Evolutionary conservation across 1,140 invertebrate species (phyloP).

Genomic region (Drosophila parvula): DNA sequence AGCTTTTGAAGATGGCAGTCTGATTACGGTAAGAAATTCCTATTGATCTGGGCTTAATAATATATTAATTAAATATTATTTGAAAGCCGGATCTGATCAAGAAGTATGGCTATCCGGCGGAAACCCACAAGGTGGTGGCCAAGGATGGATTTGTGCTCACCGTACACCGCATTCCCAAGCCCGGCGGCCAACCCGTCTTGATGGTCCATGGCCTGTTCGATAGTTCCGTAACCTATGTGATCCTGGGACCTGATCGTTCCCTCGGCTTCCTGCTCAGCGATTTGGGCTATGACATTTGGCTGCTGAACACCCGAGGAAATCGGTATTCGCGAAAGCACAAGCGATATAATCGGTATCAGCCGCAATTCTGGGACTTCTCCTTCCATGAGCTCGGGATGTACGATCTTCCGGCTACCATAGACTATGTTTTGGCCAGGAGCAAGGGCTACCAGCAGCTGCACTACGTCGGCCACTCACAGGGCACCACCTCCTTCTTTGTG

Average conservation of each 20-base stretch:
- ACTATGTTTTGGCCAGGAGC: conserved; percentile 87
- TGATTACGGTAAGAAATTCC: conserved; percentile 17
- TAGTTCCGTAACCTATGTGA: conserved; percentile 86
- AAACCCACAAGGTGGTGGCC: conserved; percentile 85
- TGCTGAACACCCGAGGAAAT: conserved; percentile 89
- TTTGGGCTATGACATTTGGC: conserved; percentile 89
- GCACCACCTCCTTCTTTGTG: conserved; percentile 86
- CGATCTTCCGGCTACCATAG: conserved; percentile 89
- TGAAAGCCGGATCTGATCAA: conserved; percentile 78
- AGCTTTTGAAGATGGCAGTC: conserved; percentile 31
- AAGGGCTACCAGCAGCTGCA: conserved; percentile 60
- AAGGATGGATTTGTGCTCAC: conserved; percentile 85
- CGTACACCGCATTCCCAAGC: conserved; percentile 82
- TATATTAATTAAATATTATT: background rate
- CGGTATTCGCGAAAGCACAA: conserved; percentile 87
- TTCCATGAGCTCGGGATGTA: conserved; percentile 89
- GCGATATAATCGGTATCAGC: conserved; percentile 80
- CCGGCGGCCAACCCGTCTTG: conserved; percentile 84
- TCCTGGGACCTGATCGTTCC: conserved; percentile 84
- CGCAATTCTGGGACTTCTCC: conserved; percentile 85
- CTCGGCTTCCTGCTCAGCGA: conserved; percentile 88
- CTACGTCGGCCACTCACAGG: conserved; percentile 86
- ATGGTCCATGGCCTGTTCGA: conserved; percentile 88
- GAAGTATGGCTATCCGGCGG: conserved; percentile 86
- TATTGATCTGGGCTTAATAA: background rate